Base-by-base conservation (phyloP, 2,797 vertebrate species). In the Tapera naevia region DNA sequence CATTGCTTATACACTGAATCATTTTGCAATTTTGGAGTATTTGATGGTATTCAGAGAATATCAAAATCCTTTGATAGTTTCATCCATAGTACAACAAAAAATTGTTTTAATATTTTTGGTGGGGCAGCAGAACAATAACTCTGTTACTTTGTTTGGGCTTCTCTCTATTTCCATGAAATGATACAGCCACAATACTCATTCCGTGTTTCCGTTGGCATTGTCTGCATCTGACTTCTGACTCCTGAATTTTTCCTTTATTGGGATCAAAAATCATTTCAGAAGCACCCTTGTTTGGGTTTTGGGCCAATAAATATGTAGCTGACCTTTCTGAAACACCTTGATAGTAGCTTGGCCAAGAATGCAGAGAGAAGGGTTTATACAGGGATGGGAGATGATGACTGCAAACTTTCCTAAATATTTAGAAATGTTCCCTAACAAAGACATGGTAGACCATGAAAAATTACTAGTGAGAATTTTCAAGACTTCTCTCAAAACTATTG, bases 171-270 rank as follows among this genome's bases (percentile, higher is more conserved):
- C 24, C 9, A 25, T 54, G 14, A 53, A 39, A 72, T 43, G 30
- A 56, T 32, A 32, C 2, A 82, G 19, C 3, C 32, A 13, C 72
- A 24, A 24, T 4, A 28, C 72, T 75, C 0, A 0, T 61, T 86
- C 17, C 57, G 15, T 56, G 27, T 48, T 88, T 90, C 19, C 35
- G 50, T 27, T 33, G 92, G 1, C 18, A n/a, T 7, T 54, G 21
- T 33, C 25, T 18, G 39, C 1, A 3, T 70, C 22, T 9, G 17
- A 74, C 7, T 7, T 80, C 39, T 54, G 33, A 56, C 8, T 35
- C 17, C 19, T 86, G 33, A 41, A 24, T 8, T 54, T 56, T 35
- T 80, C 19, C 13, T 73, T 93, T 69, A 21, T 14, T 61, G 3
- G 21, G 19, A n/a, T 51, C 10, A 53, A 75, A 75, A 24, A 57